Percentiles rank a stretch among this genome's conserved stretches.
phyloP scores from a whole-genome alignment of 53 echinoderm and acorn worm genomes.

The Henricia sp. region DNA sequence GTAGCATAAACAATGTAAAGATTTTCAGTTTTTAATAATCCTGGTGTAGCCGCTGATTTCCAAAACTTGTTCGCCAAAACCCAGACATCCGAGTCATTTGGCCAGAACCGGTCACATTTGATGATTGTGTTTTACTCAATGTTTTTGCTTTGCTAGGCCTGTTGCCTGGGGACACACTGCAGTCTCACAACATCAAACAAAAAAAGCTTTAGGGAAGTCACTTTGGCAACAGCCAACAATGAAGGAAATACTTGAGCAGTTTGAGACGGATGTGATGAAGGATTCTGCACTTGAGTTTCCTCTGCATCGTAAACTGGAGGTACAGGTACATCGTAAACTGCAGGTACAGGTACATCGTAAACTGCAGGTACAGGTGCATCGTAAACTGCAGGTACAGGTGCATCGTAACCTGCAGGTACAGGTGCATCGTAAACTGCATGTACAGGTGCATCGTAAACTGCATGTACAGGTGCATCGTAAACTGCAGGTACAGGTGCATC shows the following conservation, averaged over 20 bases:
- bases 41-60: too few relatives aligned
- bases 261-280: slow-evolving; percentile 68
- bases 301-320: slow-evolving; percentile 67
- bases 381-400: slow-evolving; percentile 52
- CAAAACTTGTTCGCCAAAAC: too few relatives aligned
- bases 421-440: too few relatives aligned
- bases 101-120: too few relatives aligned
- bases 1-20: too few relatives aligned
- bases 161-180: slow-evolving; percentile 88
- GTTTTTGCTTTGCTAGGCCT: slow-evolving; percentile 73
- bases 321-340: slow-evolving; percentile 59
- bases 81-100: too few relatives aligned
- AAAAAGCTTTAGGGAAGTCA: slow-evolving; percentile 75
- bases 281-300: slow-evolving; percentile 81
- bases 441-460: too few relatives aligned
- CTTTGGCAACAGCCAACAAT: slow-evolving; percentile 92
- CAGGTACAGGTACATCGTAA: slow-evolving; percentile 55
- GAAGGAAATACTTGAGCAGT: slow-evolving; percentile 82
- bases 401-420: too few relatives aligned
- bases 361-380: slow-evolving; percentile 59
- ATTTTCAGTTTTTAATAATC: too few relatives aligned
- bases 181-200: slow-evolving; percentile 77
- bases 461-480: too few relatives aligned
- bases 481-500: too few relatives aligned
- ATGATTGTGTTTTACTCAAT: too few relatives aligned